A percentile compares a stretch with the other conserved stretches of the same genome.
Conservation (phyloP, 1,140 invertebrate genomes). For the Uloborus diversus region DNA sequence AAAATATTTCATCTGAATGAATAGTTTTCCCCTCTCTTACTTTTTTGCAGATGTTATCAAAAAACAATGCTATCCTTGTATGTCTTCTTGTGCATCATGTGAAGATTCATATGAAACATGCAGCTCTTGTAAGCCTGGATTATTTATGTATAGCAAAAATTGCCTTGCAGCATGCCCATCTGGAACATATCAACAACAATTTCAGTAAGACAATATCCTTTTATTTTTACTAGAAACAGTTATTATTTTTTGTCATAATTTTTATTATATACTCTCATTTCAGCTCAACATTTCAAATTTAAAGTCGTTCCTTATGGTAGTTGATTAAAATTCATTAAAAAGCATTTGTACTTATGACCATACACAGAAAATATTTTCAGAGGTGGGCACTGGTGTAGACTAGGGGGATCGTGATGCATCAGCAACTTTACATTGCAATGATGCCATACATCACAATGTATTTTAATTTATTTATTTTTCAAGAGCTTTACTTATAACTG, state of each 20-base stretch:
- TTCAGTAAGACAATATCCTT: conserved; percentile 52
- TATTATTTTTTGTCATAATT: background rate
- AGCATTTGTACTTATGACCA: too few relatives aligned
- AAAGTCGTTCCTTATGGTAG: background rate
- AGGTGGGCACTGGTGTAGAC: too few relatives aligned
- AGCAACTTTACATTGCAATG: too few relatives aligned
- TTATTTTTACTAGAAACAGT: background rate
- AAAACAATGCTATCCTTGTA: conserved; percentile 73
- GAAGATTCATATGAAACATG: conserved; percentile 77
- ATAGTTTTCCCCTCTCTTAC: background rate
- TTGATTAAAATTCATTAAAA: too few relatives aligned
- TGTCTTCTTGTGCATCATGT: conserved; percentile 80
- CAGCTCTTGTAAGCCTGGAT: conserved; percentile 75
- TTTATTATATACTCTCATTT: background rate
- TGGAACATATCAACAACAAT: conserved; percentile 64
- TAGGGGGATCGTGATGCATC: too few relatives aligned
- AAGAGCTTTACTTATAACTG: too few relatives aligned
- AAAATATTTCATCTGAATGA: background rate
- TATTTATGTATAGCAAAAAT: conserved; percentile 80
- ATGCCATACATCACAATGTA: too few relatives aligned
- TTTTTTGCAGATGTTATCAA: conserved; percentile 20
- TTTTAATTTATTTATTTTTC: too few relatives aligned
- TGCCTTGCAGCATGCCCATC: conserved; percentile 78
- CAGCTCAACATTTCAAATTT: background rate
- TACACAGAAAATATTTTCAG: background rate